A percentile compares a stretch with the other conserved stretches of the same genome.
These are phyloP conservation scores for Megalopta genalis DNA, from an alignment of 1,140 invertebrate species.

Conservation along the genomic window DNA sequence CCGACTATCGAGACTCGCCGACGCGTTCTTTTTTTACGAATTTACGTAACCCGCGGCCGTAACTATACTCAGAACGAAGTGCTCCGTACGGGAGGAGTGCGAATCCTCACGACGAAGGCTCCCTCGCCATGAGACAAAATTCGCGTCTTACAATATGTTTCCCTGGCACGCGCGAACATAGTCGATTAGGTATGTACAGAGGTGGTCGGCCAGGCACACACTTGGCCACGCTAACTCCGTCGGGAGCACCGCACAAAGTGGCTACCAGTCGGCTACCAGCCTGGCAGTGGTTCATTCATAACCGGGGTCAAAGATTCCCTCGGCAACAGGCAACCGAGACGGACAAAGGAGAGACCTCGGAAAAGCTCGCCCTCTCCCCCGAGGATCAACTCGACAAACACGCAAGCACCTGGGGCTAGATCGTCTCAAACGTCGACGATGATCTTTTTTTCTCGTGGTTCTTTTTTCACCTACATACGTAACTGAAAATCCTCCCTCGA, in stretches of 20 bases:
- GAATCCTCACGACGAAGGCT: conserved; percentile 53
- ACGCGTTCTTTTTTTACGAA: conserved; percentile 34
- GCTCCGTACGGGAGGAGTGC: conserved; percentile 31
- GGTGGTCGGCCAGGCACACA: conserved; percentile 28
- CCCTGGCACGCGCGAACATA: conserved; percentile 53
- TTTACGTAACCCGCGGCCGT: conserved; percentile 70
- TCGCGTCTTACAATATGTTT: conserved; percentile 71
- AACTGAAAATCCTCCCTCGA: conserved; percentile 28
- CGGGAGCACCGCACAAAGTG: conserved; percentile 24
- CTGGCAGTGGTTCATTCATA: conserved; percentile 34
- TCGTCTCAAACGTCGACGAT: background rate
- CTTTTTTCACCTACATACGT: conserved; percentile 53
- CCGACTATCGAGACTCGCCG: conserved; percentile 23
- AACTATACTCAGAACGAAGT: conserved; percentile 36
- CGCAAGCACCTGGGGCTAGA: background rate
- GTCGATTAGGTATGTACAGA: too few relatives aligned
- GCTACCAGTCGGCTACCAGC: conserved; percentile 34
- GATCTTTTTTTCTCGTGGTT: background rate
- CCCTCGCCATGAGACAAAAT: conserved; percentile 62
- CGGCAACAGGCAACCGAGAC: background rate
- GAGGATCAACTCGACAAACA: too few relatives aligned
- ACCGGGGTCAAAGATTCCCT: background rate
- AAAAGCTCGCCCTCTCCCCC: background rate
- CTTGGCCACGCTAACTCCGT: conserved; percentile 32
- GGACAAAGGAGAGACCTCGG: conserved; percentile 45